Conservation (phyloP, 2,797 vertebrate species). For the Lacerta viridis region DNA sequence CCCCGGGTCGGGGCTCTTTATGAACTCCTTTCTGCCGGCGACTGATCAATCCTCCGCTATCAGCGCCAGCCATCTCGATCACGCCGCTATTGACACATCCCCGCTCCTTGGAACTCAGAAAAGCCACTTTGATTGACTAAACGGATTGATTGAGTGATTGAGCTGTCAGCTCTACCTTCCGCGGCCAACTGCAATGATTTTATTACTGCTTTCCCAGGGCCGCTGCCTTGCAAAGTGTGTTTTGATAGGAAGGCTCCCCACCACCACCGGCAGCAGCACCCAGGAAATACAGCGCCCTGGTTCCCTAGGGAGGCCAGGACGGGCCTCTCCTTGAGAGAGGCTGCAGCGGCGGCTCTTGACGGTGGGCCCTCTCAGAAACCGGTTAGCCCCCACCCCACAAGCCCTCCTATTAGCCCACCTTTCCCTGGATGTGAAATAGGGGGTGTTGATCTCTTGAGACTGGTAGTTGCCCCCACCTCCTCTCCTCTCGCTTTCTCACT, state of each 20-base stretch:
- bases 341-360: not conserved
- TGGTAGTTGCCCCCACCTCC: not conserved
- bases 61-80: constrained; percentile 72
- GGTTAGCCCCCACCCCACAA: not conserved
- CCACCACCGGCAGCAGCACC: no score
- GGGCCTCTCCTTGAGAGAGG: not conserved
- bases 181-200: constrained; percentile 65
- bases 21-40: constrained; percentile 12
- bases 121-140: constrained; percentile 86
- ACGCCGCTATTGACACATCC: constrained; percentile 79
- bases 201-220: constrained; percentile 68
- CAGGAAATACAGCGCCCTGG: not conserved
- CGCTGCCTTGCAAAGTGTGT: not conserved
- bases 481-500: no score
- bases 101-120: constrained; percentile 80
- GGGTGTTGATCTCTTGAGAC: not conserved
- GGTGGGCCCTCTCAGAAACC: not conserved
- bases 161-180: constrained; percentile 82
- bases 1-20: constrained; percentile 35
- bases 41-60: constrained; percentile 62
- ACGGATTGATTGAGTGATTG: constrained; percentile 86
- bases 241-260: not conserved
- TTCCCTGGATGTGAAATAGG: not conserved
- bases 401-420: not conserved
- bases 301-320: not conserved